Evolutionary conservation across 2,797 vertebrate species (phyloP).

Genomic region (Poeciliopsis gracilis): DNA sequence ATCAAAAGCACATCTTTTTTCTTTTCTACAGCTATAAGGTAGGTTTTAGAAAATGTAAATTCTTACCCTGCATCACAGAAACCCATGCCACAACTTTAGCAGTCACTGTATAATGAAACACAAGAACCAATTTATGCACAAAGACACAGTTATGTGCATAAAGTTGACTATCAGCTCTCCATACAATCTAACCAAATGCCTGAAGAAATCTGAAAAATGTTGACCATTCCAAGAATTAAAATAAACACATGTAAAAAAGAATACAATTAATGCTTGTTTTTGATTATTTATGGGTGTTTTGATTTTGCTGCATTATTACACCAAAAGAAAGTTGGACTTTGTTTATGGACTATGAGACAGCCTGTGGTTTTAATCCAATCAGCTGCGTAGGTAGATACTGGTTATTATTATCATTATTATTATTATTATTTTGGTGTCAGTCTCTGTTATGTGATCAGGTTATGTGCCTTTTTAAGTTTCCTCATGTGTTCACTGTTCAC

Average conservation of each 20-base stretch:
- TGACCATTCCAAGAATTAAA: neutral
- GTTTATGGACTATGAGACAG: neutral
- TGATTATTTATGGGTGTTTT: neutral
- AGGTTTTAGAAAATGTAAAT: neutral
- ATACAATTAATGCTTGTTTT: neutral
- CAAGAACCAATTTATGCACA: constrained; percentile 8
- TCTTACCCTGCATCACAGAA: constrained; percentile 73
- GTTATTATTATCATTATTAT: neutral
- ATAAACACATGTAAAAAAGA: neutral
- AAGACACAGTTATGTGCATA: neutral
- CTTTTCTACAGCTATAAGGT: neutral
- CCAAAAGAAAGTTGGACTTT: neutral
- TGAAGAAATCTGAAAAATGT: neutral
- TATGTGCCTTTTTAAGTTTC: neutral
- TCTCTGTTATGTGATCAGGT: neutral
- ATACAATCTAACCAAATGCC: neutral
- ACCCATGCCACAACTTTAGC: constrained; percentile 71
- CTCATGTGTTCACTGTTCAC: too few relatives aligned
- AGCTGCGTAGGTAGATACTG: neutral
- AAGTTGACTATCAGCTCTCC: neutral
- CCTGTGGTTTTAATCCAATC: neutral
- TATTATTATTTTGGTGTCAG: neutral
- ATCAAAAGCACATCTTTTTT: neutral
- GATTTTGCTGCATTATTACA: neutral
- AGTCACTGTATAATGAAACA: constrained; percentile 63